Evolutionary conservation across 64 coral and sea anemone genomes (phyloP).

Genomic region (Actinia equina): DNA sequence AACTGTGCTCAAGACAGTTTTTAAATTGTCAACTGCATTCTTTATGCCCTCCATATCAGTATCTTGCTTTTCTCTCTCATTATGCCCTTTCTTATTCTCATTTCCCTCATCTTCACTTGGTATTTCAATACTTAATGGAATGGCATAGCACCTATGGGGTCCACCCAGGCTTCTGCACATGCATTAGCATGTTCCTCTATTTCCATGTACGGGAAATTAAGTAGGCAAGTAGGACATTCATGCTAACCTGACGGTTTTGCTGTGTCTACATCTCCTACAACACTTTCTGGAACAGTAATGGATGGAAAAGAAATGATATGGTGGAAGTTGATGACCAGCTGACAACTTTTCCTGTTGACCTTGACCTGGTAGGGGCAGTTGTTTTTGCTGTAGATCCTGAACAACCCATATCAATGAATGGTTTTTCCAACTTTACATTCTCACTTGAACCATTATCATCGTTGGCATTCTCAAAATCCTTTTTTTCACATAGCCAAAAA

Average conservation of each 20-base stretch:
- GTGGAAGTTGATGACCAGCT: neutral
- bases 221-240: slow-evolving; percentile 21
- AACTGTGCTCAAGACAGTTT: neutral
- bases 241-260: neutral
- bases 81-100: neutral
- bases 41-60: neutral
- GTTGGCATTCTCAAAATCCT: slow-evolving; percentile 44
- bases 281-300: neutral
- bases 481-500: slow-evolving; percentile 57
- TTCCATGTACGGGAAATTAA: slow-evolving; percentile 12
- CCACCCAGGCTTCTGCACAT: slow-evolving; percentile 36
- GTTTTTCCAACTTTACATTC: slow-evolving; percentile 31
- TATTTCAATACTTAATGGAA: neutral
- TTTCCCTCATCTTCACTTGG: neutral
- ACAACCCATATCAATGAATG: neutral
- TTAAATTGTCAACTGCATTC: neutral
- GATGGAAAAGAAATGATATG: neutral
- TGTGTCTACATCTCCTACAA: neutral
- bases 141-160: slow-evolving; percentile 18
- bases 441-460: slow-evolving; percentile 9
- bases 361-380: neutral
- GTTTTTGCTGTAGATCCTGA: slow-evolving; percentile 1
- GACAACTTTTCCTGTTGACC: neutral
- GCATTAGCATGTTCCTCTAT: slow-evolving; percentile 28
- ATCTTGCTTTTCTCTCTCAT: neutral